Base-by-base conservation (phyloP, 2,888 invertebrate genomes). In the Microctonus hyperodae region DNA sequence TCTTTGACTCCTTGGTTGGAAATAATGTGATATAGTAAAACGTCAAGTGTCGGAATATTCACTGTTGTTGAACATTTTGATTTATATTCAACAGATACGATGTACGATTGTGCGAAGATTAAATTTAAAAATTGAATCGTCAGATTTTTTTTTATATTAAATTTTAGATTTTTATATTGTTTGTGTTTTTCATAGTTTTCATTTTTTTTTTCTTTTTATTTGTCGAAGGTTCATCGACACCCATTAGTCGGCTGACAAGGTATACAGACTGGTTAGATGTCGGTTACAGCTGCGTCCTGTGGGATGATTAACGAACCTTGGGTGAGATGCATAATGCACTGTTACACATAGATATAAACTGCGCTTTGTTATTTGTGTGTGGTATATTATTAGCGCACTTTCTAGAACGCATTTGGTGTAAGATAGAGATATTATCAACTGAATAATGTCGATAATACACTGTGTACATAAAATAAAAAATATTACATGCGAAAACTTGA, bases 11-110 rank as follows among this genome's bases (percentile, higher is more conserved):
- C 64, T 59, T 68, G 67, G 16, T 31, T 59, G 71, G 72, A 77
- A 78, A 76, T 74, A 77, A 76, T 70, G 72, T 73, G 73, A 69
- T 73, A 70, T 70, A 62, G 37, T 64, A 57, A 68, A 68, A 70
- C 55, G 10, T 57, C 9, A 35, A 58, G 55, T 31, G 28, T 25
- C 44, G 16, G 31, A 63, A n/a, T 40, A 31, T 56, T 44, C n/a
- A 51, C 3, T n/a, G 28, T 25, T 11, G 3, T 25, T 50, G 11
- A 23, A 50, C 22, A 50, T 23, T 23, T 50, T 23, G 23, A 50
- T 10, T 13, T 50, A 23, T 22, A 50, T 4, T 50, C 50, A 50
- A 22, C 22, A 23, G 13, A 5, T 23, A 9, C 11, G 22, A 50
- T 13, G 37, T n/a, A 11, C 13, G 37, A n/a, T n/a, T n/a, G n/a